These are phyloP conservation scores for Mustelus asterias DNA, from an alignment of 2,113 vertebrate genomes.

Conservation along the genomic window DNA sequence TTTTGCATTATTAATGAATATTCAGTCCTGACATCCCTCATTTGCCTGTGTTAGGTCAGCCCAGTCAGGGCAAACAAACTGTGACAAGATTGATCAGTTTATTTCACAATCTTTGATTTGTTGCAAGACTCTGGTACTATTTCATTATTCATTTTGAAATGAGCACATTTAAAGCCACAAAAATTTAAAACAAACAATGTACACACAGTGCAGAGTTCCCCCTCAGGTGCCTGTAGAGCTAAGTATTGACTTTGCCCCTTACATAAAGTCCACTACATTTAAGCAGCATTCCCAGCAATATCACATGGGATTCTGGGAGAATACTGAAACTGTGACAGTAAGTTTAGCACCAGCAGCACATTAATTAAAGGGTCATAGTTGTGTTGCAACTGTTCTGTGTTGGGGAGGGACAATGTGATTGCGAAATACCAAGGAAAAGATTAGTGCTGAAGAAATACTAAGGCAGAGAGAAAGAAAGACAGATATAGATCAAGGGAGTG, in stretches of 20 bases:
- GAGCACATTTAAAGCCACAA: neutral
- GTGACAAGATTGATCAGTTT: constrained; percentile 45
- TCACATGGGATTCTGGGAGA: neutral
- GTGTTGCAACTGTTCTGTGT: neutral
- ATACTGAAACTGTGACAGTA: neutral
- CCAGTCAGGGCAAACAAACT: constrained; percentile 46
- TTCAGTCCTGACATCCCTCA: neutral
- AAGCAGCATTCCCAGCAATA: neutral
- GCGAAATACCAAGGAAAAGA: neutral
- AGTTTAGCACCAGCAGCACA: neutral
- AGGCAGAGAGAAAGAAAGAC: neutral
- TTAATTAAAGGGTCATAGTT: neutral
- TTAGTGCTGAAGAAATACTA: too few relatives aligned
- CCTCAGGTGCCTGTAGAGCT: neutral
- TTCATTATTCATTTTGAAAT: neutral
- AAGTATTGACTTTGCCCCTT: neutral
- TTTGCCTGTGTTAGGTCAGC: constrained; percentile 44
- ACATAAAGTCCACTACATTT: neutral
- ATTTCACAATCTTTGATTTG: constrained; percentile 41
- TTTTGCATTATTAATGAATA: constrained; percentile 39
- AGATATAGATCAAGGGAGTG: neutral
- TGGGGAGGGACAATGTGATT: neutral
- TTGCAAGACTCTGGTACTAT: constrained; percentile 36
- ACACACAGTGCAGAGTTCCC: neutral
- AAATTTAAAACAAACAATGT: neutral